Base-by-base conservation (phyloP, 2,888 invertebrate genomes). In the Hirtodrosophila alboralis region DNA sequence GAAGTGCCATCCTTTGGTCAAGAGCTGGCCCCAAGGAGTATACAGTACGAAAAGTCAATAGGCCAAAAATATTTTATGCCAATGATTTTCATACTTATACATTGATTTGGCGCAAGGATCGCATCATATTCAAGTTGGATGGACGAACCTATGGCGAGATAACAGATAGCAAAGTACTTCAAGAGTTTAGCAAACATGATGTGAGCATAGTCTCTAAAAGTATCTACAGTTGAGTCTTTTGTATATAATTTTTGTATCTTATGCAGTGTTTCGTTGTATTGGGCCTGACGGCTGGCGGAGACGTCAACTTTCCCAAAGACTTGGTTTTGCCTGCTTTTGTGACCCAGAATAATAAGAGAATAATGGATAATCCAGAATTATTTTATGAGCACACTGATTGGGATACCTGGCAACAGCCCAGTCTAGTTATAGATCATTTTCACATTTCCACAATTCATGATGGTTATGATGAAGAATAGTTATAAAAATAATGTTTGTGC, bases 221-320 rank as follows among this genome's bases (percentile, higher is more conserved):
- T 21, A 18, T 9, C 2, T 8, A 18, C 1, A 3, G 1, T n/a
- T 10, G 3, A n/a, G 3, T n/a, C n/a, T 13, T 33, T 1, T 1
- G 0, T 16, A 30, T 13, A 10, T 26, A 6, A 4, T 4, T 23
- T 6, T n/a, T 10, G 27, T 40, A 33, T 28, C 27, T 2, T 7
- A 53, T 51, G 2, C 7, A 53, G 47, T 51, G 43, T 9, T 58
- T 27, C 26, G 41, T 62, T 45, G 56, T 56, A 1, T 37, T 75
- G 38, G 75, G 75, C 1, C 34, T 75, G 4, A 66, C 63, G 6
- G 58, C 27, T n/a, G 56, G 58, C 2, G 65, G 76, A 0, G 10
- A 1, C 1, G 5, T 40, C 3, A 64, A 69, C 41, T 75, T 75
- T 8, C 43, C 31, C 16, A 47, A 65, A 14, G 13, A 58, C n/a